Evolutionary conservation across 2,113 vertebrate genomes (phyloP), one percentile per base, ranked within the genome.

Genomic region (Struthidea cinerea): DNA sequence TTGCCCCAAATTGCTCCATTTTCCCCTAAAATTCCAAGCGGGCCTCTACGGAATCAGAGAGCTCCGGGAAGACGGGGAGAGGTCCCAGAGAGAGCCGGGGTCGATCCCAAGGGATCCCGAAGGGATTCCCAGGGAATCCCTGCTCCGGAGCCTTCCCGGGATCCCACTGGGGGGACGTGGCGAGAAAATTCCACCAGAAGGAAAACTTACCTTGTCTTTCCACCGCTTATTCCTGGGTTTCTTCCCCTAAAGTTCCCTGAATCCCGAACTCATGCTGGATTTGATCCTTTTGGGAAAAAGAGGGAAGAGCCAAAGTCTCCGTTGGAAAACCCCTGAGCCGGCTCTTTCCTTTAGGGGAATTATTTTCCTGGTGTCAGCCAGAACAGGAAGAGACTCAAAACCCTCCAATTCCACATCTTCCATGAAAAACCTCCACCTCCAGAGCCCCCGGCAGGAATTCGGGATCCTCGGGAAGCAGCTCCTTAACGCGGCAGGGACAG

Each of bases 41-140:
- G 41, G 76, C 9, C 60, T 39, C 33, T 4, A 9, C 0, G 4
- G 39, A 39, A 33, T 5, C 10, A 19, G 42, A 16, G 27, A 39
- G n/a, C 16, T 42, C 52, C 0, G 1, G n/a, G 28, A 39, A 46
- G 20, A 18, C 0, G 6, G 15, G 39, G 16, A 30, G 39, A 64
- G 37, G 14, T 42, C 18, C 35, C 35, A 16, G 26, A 33, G 49
- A 71, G 11, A 71, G 21, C 30, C 5, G 1, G 11, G 19, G 27
- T 14, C 0, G 8, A 77, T 77, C 28, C 57, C 28, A 26, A 76
- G n/a, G 16, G 47, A 79, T n/a, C 18, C 37, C 19, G 1, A 27
- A 20, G 18, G 39, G n/a, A 67, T 46, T 67, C n/a, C 42, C 10
- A 37, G 16, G 21, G 41, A 46, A 65, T 19, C 9, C 15, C 24